phyloP scores from a whole-genome alignment of 2,113 vertebrate genomes.

The Dicentrarchus labrax region DNA sequence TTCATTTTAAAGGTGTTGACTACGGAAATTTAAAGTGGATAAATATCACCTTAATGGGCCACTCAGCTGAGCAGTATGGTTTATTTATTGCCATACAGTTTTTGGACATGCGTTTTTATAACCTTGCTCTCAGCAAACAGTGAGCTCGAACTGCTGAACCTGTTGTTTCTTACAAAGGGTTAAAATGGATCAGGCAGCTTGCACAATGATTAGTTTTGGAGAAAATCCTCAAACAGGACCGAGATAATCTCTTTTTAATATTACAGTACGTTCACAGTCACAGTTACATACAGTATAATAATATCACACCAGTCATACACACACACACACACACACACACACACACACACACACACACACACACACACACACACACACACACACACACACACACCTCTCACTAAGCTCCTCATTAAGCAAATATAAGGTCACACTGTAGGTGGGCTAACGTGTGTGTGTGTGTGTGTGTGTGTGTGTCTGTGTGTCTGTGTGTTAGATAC shows the following conservation, averaged over 20 bases:
- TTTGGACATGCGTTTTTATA: conserved; percentile 5
- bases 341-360: neutral
- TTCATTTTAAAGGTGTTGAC: neutral
- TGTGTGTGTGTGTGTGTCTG: conserved; percentile 41
- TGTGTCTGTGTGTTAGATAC: conserved; percentile 55
- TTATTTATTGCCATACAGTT: neutral
- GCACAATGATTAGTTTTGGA: conserved; percentile 72
- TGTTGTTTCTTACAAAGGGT: conserved; percentile 41
- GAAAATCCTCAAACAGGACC: conserved; percentile 68
- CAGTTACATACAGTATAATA: conserved; percentile 36
- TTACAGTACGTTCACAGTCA: conserved; percentile 49
- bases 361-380: conserved; percentile 8
- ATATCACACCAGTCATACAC: conserved; percentile 33
- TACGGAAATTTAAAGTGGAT: conserved; percentile 9
- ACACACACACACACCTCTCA: conserved; percentile 32
- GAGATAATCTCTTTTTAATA: conserved; percentile 79
- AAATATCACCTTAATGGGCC: neutral
- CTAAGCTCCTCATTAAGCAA: conserved; percentile 71
- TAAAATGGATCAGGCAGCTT: conserved; percentile 56
- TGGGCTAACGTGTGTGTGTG: conserved; percentile 34
- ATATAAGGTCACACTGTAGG: conserved; percentile 71
- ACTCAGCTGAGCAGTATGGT: conserved; percentile 10
- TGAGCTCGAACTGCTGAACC: conserved; percentile 18
- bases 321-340: conserved; percentile 1
- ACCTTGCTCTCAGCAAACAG: neutral